Conservation (phyloP, 64 coral and sea anemone species). For the Catalaphyllia jardinei region DNA sequence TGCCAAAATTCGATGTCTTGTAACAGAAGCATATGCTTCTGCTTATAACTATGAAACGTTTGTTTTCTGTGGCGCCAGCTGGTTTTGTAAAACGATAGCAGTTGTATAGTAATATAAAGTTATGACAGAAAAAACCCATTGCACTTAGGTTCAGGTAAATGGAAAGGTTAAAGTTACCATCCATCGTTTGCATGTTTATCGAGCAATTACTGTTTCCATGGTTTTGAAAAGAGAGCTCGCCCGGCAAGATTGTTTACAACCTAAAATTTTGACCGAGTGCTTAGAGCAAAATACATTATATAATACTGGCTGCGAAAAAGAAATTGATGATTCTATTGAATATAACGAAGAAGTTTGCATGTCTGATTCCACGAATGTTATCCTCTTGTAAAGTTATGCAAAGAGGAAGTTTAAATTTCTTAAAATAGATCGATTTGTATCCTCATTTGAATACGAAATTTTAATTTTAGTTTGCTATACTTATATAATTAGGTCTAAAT, state of each 20-base stretch:
- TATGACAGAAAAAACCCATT: background rate
- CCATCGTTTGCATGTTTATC: background rate
- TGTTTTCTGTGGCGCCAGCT: background rate
- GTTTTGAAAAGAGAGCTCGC: background rate
- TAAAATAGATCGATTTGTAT: background rate
- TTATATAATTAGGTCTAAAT: background rate
- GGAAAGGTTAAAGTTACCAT: background rate
- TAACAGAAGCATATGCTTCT: too few species aligned
- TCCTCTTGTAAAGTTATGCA: background rate
- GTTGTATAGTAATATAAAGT: background rate
- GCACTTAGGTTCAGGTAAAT: background rate
- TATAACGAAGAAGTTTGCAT: too few species aligned
- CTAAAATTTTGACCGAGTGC: background rate
- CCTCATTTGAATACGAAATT: background rate
- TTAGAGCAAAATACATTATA: background rate
- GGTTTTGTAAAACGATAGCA: background rate
- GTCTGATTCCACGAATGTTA: too few species aligned
- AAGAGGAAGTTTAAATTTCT: background rate
- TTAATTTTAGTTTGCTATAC: background rate
- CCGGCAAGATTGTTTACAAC: background rate
- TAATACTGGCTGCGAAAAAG: background rate
- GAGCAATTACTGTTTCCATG: conserved; percentile 6
- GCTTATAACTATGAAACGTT: background rate
- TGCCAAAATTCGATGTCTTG: background rate
- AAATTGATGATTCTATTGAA: background rate